Conservation (phyloP, 2,113 vertebrate species). For the Halichoerus grypus region DNA sequence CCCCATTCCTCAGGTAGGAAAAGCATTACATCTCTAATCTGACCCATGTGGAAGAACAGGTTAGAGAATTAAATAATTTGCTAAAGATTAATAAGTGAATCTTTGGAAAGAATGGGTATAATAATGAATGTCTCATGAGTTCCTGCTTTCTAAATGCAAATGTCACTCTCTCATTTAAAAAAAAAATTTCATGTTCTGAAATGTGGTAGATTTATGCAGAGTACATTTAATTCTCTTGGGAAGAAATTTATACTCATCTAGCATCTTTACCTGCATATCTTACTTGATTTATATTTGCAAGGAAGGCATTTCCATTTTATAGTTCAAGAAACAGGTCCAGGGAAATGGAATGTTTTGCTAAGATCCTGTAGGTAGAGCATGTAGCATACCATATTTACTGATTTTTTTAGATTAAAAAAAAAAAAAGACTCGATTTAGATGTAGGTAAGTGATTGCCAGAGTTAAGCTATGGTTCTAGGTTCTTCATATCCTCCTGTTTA, state of each 20-base stretch:
- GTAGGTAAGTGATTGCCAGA: neutral
- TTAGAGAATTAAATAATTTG: constrained; percentile 33
- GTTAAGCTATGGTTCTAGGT: neutral
- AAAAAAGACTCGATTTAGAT: neutral
- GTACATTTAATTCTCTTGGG: constrained; percentile 45
- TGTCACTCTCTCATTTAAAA: constrained; percentile 30
- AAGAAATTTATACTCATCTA: constrained; percentile 29
- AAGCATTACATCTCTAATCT: constrained; percentile 16
- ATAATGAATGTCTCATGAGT: constrained; percentile 49
- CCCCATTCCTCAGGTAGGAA: neutral
- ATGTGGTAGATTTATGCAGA: neutral
- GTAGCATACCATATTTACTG: neutral
- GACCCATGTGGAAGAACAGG: constrained; percentile 3
- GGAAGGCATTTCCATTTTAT: neutral
- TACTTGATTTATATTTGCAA: constrained; percentile 44
- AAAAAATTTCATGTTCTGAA: neutral
- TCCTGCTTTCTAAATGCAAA: constrained; percentile 42
- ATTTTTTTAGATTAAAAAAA: neutral
- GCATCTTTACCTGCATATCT: neutral
- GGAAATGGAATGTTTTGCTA: neutral
- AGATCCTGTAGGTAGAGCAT: neutral
- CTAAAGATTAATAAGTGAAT: neutral
- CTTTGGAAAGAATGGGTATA: neutral
- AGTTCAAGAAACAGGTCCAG: neutral
- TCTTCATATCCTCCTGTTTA: neutral